These are phyloP conservation scores for Gonatopus flavifemur DNA, from an alignment of 1,140 invertebrate species.

Conservation along the genomic window DNA sequence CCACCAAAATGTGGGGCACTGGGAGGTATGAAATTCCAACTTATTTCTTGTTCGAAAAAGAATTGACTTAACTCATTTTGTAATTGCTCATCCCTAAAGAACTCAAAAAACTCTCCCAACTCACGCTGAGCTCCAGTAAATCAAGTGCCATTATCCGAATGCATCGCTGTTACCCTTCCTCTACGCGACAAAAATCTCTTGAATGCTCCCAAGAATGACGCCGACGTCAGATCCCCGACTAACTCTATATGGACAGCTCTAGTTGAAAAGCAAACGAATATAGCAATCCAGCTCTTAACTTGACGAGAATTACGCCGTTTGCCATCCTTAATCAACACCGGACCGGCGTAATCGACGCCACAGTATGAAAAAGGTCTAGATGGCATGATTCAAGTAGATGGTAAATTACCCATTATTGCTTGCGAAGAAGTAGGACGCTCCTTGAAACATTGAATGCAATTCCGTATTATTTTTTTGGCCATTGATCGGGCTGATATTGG, in stretches of 20 bases:
- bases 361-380: background rate
- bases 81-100: background rate
- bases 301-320: background rate
- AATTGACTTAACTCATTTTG: background rate
- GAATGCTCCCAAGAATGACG: background rate
- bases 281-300: background rate
- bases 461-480: background rate
- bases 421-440: background rate
- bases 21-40: background rate
- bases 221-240: background rate
- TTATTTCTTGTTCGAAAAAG: background rate
- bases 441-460: background rate
- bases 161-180: background rate
- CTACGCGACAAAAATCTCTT: background rate
- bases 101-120: background rate
- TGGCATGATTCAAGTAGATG: background rate
- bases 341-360: background rate
- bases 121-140: background rate
- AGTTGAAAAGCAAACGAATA: background rate
- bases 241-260: background rate
- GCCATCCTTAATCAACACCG: background rate
- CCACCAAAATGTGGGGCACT: background rate
- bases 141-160: background rate
- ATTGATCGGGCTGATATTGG: background rate
- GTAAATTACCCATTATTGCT: background rate